These are phyloP conservation scores for Vireo altiloquus DNA, from an alignment of 2,113 vertebrate species.

Conservation along the genomic window DNA sequence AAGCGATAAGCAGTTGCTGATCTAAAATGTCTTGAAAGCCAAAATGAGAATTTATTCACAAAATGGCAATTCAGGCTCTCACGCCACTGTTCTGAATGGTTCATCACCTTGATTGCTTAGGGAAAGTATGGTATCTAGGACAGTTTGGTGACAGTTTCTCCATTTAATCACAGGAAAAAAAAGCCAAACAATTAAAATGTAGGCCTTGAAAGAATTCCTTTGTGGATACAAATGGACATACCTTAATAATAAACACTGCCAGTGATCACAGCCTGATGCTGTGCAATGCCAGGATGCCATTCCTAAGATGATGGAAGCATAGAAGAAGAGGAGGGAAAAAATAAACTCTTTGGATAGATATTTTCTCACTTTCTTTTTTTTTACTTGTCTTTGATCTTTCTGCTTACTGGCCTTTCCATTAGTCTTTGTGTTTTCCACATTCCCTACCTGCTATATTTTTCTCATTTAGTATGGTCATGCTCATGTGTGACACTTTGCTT, in stretches of 20 bases:
- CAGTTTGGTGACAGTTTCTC: not conserved
- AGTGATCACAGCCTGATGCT: not conserved
- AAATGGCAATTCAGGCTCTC: not conserved
- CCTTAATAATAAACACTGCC: not conserved
- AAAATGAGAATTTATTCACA: not conserved
- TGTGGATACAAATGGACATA: not conserved
- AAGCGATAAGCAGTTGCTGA: not conserved
- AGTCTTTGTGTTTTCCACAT: not conserved
- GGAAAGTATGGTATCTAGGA: not conserved
- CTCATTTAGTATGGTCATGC: not conserved
- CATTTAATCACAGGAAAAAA: not conserved
- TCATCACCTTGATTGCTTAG: not conserved
- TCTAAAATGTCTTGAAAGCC: not conserved
- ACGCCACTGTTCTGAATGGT: not conserved
- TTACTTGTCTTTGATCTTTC: not conserved
- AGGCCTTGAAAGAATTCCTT: not conserved
- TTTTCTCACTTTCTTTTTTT: not conserved
- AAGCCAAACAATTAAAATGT: not conserved
- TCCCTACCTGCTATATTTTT: not conserved
- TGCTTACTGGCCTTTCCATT: not conserved
- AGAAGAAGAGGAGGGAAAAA: not conserved
- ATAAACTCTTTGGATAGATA: not conserved
- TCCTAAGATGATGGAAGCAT: not conserved
- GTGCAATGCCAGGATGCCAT: accelerated
- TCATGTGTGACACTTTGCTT: not conserved